Percentiles rank a stretch among this genome's conserved stretches.
These are phyloP conservation scores for Coccyzus lansbergi DNA, from an alignment of 2,797 vertebrate species.

Conservation along the genomic window DNA sequence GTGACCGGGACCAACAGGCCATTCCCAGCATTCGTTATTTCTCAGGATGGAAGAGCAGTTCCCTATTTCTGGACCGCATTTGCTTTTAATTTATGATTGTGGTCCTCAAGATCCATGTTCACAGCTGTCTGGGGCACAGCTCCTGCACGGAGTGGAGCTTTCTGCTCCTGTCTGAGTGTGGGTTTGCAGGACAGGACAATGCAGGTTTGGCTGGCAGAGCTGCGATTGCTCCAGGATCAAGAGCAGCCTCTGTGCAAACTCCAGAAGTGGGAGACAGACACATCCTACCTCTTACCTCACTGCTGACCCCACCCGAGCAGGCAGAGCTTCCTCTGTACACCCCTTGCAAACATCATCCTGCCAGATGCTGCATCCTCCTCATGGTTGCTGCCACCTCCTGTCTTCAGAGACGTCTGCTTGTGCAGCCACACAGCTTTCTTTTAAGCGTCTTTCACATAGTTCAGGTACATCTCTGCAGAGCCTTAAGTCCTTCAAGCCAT, in stretches of 20 bases:
- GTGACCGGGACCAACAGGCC: background rate
- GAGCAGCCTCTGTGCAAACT: background rate
- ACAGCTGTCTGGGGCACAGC: background rate
- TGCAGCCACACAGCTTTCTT: background rate
- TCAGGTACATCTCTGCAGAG: background rate
- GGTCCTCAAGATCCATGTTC: background rate
- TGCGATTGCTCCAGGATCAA: rapidly evolving
- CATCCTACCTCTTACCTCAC: background rate
- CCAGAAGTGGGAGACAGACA: background rate
- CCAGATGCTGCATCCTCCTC: background rate
- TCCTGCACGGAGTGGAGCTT: rapidly evolving
- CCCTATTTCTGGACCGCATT: background rate
- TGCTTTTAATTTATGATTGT: background rate
- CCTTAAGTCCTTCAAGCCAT: background rate
- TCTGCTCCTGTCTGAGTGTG: rapidly evolving
- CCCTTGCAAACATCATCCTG: rapidly evolving
- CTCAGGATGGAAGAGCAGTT: background rate
- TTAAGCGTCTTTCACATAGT: rapidly evolving
- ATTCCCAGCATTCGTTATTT: background rate
- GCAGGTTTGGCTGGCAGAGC: background rate
- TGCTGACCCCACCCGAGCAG: background rate
- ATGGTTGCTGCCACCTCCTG: rapidly evolving
- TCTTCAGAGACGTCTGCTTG: rapidly evolving
- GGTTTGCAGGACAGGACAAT: background rate
- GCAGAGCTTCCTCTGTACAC: background rate